phyloP scores from a whole-genome alignment of 2,113 vertebrate species.

The Pangasianodon gigas region DNA sequence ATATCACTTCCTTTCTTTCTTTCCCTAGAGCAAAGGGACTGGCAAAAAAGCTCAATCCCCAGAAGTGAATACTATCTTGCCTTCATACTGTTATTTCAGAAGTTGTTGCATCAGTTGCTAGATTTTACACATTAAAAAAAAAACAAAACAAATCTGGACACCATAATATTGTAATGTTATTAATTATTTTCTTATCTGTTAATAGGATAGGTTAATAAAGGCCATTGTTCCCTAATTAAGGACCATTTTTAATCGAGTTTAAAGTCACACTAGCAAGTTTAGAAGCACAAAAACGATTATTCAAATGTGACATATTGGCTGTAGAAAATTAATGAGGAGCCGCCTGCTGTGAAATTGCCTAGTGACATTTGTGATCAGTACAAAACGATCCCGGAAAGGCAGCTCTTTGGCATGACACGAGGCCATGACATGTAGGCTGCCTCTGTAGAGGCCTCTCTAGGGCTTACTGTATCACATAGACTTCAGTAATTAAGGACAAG shows the following conservation, averaged over 20 bases:
- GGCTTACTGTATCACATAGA: not conserved
- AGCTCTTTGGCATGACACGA: not conserved
- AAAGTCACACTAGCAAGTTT: constrained; percentile 14
- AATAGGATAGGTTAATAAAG: constrained; percentile 44
- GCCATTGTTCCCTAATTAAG: constrained; percentile 47
- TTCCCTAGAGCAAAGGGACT: constrained; percentile 10
- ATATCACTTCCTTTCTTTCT: constrained; percentile 26
- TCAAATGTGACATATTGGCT: constrained; percentile 47
- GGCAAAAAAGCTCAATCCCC: constrained; percentile 11
- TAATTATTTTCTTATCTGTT: constrained; percentile 39
- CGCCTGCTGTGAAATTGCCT: constrained; percentile 45
- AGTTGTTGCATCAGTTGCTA: not conserved
- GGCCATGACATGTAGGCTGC: not conserved
- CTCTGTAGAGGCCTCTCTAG: not conserved
- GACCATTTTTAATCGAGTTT: constrained; percentile 16
- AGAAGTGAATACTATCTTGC: not conserved
- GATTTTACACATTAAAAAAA: not conserved
- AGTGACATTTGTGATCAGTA: constrained; percentile 41
- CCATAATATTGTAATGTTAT: constrained; percentile 16
- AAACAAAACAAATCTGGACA: not conserved
- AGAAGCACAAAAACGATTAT: constrained; percentile 25
- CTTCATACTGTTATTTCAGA: not conserved
- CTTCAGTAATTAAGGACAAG: constrained; percentile 28
- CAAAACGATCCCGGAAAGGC: constrained; percentile 17
- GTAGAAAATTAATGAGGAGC: constrained; percentile 48